Base-by-base conservation (phyloP, 1,140 invertebrate genomes). In the Leptinotarsa texana region DNA sequence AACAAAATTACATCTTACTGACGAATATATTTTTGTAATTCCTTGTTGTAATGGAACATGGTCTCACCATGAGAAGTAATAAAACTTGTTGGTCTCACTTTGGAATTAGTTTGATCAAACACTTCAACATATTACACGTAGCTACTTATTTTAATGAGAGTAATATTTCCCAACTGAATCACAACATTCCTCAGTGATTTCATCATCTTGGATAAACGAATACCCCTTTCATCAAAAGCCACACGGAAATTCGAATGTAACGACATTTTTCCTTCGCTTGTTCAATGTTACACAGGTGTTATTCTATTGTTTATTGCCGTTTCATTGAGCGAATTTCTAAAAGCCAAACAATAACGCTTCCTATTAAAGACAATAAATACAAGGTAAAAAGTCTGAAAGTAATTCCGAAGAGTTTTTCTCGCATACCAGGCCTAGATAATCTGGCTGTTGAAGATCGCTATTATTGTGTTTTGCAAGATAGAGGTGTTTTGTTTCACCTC, bases 341-440 rank as follows among this genome's bases (percentile, higher is more conserved):
- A 78, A 69, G 69, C 66, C 65, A 69, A 71, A 77, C 74, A 78
- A 78, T 78, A 78, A 78, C 74, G 57, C 65, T 73, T 67, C 74
- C 77, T 75, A 78, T 78, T 78, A 76, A 78, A 76, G 75, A 74
- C 77, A 76, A 74, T 76, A 78, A 78, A 78, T 69, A 74, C 77
- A 78, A 78, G 77, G 77, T 78, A 76, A 77, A 78, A 78, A 72
- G 67, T 27, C 66, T 77, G 72, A 70, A 69, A 61, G 76, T 72
- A 75, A 72, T 75, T 77, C 76, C 69, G 72, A 74, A 67, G 72
- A 78, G 72, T 76, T 76, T 78, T 76, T 78, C 69, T 74, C 75
- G 62, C 77, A 78, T 78, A 78, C 77, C 77, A 78, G 74, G 71
- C 74, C 74, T 78, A 78, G 74, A 75, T 78, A 75, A 78, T 75